Evolutionary conservation across 2,888 invertebrate genomes (phyloP).

Genomic region (Hirudinaria manillensis): DNA sequence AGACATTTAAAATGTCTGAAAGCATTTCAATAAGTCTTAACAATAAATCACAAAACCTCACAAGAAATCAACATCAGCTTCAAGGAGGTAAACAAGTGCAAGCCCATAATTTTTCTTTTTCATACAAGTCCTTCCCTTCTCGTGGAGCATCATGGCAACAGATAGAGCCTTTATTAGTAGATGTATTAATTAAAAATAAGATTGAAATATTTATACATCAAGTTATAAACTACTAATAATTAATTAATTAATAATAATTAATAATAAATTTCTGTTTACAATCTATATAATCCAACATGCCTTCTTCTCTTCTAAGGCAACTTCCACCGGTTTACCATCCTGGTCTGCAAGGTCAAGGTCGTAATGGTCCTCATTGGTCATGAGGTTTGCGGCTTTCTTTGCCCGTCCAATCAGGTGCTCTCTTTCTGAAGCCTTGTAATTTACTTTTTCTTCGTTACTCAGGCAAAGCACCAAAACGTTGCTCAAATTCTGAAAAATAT

Average conservation of each 20-base stretch:
- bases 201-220: not conserved
- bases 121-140: slow-evolving; percentile 69
- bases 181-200: not conserved
- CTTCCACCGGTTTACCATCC: slow-evolving; percentile 66
- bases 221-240: not conserved
- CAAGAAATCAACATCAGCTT: slow-evolving; percentile 65
- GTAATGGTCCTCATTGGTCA: slow-evolving; percentile 48
- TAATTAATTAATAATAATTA: not conserved
- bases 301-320: slow-evolving; percentile 67
- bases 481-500: slow-evolving; percentile 44
- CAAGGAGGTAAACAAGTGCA: slow-evolving; percentile 69
- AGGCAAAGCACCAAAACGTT: slow-evolving; percentile 48
- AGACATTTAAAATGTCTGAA: not conserved
- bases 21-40: not conserved
- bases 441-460: slow-evolving; percentile 43
- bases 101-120: slow-evolving; percentile 64
- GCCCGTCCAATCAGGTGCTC: slow-evolving; percentile 33
- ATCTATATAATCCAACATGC: slow-evolving; percentile 38
- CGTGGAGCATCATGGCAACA: slow-evolving; percentile 73
- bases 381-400: slow-evolving; percentile 50
- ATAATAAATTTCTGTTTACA: no score
- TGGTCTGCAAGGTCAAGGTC: slow-evolving; percentile 63
- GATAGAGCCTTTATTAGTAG: slow-evolving; percentile 58
- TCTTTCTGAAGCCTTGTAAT: slow-evolving; percentile 42
- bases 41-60: slow-evolving; percentile 28